phyloP scores from a whole-genome alignment of 2,113 vertebrate genomes.

The Erythrocercus mccallii region DNA sequence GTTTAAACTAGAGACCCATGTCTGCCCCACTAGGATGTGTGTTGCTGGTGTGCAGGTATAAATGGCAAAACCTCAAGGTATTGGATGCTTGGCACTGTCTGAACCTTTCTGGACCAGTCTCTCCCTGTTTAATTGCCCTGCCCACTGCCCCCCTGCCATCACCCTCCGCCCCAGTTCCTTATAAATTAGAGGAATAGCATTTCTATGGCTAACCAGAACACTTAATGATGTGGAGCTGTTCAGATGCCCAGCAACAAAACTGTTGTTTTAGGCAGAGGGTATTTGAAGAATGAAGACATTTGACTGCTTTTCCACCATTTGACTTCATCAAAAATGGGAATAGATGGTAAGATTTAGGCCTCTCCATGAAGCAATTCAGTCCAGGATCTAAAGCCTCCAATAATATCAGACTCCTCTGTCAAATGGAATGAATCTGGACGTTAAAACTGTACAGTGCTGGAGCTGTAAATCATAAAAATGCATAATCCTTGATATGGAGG shows the following conservation, averaged over 20 bases:
- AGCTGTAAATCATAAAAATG: not conserved
- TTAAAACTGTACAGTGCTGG: not conserved
- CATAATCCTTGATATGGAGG: not conserved
- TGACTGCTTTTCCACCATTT: not conserved
- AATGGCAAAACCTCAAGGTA: not conserved
- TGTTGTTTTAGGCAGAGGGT: not conserved
- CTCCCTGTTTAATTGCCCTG: not conserved
- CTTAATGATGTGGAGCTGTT: not conserved
- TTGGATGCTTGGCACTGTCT: not conserved
- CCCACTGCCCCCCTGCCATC: too few species aligned
- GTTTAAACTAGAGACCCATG: not conserved
- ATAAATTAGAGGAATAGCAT: not conserved
- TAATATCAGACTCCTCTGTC: not conserved
- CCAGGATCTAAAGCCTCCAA: not conserved
- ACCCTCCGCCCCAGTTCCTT: not conserved
- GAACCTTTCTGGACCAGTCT: not conserved
- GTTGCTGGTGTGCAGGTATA: fast-evolving
- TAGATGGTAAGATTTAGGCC: not conserved
- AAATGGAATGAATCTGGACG: not conserved
- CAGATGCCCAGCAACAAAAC: not conserved
- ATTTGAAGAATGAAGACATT: not conserved
- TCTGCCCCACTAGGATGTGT: not conserved
- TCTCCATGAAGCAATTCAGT: not conserved
- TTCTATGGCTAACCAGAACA: not conserved
- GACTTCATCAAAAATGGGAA: not conserved